Conservation (phyloP, 2,888 invertebrate genomes). For the Calliphora vomitoria region DNA sequence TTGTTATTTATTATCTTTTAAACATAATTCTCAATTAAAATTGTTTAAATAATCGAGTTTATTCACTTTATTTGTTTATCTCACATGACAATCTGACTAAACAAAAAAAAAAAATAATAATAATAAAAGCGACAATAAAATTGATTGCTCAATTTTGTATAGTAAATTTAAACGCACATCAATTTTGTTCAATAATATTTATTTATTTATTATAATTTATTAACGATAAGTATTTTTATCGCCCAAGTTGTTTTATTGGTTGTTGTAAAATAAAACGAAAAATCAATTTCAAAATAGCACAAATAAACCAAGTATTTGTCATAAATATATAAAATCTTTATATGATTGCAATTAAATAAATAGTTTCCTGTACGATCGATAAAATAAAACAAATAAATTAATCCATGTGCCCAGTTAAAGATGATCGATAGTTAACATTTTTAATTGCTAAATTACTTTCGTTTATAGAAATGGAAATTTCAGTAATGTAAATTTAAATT, state of each 20-base stretch:
- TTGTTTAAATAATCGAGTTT: slow-evolving; percentile 2
- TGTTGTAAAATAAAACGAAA: slow-evolving; percentile 12
- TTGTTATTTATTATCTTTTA: background rate
- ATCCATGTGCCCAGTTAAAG: background rate
- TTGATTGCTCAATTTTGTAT: slow-evolving; percentile 6
- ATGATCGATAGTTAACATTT: background rate
- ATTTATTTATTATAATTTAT: slow-evolving; percentile 17
- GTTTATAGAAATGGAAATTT: no score
- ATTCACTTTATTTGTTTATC: slow-evolving; percentile 32
- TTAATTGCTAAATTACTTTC: background rate
- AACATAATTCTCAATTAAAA: background rate
- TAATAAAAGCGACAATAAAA: background rate
- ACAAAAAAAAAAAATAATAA: background rate
- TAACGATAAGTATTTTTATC: slow-evolving; percentile 39
- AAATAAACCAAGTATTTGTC: background rate
- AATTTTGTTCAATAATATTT: slow-evolving; percentile 21
- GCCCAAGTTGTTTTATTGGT: slow-evolving; percentile 6
- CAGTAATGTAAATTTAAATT: no score
- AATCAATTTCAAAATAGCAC: background rate
- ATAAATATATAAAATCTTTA: background rate
- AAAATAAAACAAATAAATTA: background rate
- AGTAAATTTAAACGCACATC: slow-evolving; percentile 8
- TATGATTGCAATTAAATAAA: background rate
- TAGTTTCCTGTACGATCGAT: background rate
- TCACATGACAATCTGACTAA: slow-evolving; percentile 7